A percentile compares a stretch with the other conserved stretches of the same genome.
These are phyloP conservation scores for Coregonus clupeaformis DNA, from an alignment of 2,113 vertebrate species.

Conservation along the genomic window DNA sequence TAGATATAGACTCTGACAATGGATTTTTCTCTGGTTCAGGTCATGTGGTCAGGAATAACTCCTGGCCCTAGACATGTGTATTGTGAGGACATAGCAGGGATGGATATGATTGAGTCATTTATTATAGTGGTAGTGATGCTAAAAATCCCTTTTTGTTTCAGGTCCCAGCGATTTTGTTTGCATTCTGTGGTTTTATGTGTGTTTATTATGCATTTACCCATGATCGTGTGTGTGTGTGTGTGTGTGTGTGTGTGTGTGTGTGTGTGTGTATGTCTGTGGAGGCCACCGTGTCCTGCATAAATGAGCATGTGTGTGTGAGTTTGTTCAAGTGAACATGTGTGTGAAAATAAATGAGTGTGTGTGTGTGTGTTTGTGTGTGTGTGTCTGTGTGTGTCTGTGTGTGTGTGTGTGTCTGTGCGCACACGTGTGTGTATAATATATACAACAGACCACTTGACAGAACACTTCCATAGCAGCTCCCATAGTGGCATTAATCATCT, in stretches of 20 bases:
- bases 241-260: slow-evolving; percentile 1
- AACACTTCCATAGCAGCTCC: slow-evolving; percentile 19
- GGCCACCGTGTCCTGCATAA: too few species aligned
- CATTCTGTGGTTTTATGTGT: slow-evolving; percentile 12
- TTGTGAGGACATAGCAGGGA: slow-evolving; percentile 30
- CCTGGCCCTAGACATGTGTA: slow-evolving; percentile 14
- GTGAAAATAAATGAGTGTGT: background rate
- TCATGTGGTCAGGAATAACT: too few species aligned
- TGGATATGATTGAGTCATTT: background rate
- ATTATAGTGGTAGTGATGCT: slow-evolving; percentile 1
- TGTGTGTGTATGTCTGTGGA: background rate
- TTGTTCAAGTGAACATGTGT: background rate
- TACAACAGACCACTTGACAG: slow-evolving; percentile 44
- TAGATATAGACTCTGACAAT: too few species aligned
- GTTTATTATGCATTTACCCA: slow-evolving; percentile 2
- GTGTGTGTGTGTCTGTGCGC: slow-evolving; percentile 15
- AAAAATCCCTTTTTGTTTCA: background rate
- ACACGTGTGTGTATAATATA: slow-evolving; percentile 25
- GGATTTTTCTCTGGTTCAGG: too few species aligned
- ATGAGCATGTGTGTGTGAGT: slow-evolving; percentile 6
- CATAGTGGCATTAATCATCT: slow-evolving; percentile 33
- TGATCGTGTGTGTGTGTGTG: background rate
- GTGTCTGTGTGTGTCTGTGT: background rate
- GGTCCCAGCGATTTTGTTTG: background rate
- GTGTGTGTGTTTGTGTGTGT: background rate